These are phyloP conservation scores for Steinernema feltiae DNA, from an alignment of 1,140 invertebrate species.

Conservation along the genomic window DNA sequence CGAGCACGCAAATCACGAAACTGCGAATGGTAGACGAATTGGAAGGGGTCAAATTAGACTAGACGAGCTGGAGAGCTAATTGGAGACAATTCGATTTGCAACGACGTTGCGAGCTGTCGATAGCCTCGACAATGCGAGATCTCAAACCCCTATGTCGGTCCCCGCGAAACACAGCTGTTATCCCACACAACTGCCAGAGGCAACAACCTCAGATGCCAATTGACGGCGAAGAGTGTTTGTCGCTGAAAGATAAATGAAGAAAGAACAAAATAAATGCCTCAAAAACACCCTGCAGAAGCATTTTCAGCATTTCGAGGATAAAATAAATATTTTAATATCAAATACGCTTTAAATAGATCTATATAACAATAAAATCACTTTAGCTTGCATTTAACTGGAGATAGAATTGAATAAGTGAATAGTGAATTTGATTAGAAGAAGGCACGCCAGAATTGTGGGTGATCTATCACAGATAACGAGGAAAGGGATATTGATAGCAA, in stretches of 20 bases:
- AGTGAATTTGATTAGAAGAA: slow-evolving; percentile 6
- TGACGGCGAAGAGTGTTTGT: too few species aligned
- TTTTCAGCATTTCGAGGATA: too few species aligned
- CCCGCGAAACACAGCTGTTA: too few species aligned
- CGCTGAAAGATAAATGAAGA: too few species aligned
- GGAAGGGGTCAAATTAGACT: neutral
- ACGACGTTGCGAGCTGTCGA: neutral
- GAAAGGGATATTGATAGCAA: neutral
- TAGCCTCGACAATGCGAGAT: neutral
- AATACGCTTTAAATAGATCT: neutral
- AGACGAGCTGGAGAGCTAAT: neutral
- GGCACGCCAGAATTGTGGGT: neutral
- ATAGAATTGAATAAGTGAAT: neutral
- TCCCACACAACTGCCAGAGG: too few species aligned
- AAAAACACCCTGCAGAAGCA: too few species aligned
- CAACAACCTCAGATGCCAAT: too few species aligned
- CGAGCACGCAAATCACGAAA: too few species aligned
- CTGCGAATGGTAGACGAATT: too few species aligned
- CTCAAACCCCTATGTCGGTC: too few species aligned
- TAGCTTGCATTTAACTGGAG: neutral
- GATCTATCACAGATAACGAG: neutral
- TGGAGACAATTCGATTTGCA: neutral
- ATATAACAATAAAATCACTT: neutral
- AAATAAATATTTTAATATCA: neutral
- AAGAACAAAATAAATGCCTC: neutral